Conservation (phyloP, 2,113 vertebrate species). For the Dromiciops gliroides region DNA sequence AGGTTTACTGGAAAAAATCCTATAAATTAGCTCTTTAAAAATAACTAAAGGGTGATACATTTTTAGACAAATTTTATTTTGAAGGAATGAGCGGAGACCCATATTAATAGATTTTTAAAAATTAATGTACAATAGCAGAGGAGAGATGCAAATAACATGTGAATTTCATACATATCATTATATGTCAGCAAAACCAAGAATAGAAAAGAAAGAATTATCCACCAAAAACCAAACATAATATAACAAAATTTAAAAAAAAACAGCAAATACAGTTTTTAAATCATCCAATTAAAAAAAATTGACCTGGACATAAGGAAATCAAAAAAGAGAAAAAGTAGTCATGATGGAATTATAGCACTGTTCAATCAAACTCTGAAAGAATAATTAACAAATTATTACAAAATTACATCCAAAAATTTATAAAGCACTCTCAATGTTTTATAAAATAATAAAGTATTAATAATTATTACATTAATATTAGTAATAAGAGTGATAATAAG, state of each 20-base stretch:
- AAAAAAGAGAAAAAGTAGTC: background rate
- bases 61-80: background rate
- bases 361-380: background rate
- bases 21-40: background rate
- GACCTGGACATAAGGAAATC: background rate
- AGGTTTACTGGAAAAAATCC: background rate
- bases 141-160: background rate
- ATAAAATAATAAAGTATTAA: background rate
- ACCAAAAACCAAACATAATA: background rate
- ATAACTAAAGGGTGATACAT: background rate
- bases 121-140: background rate
- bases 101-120: background rate
- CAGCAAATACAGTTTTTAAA: background rate
- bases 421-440: too few species aligned
- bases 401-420: background rate
- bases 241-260: background rate
- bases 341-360: background rate
- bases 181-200: background rate
- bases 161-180: background rate
- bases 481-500: too few species aligned
- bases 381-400: background rate
- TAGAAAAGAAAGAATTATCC: background rate
- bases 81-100: rapidly evolving
- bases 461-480: too few species aligned
- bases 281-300: background rate